A percentile compares a stretch with the other conserved stretches of the same genome.
phyloP scores from a whole-genome alignment of 2,797 vertebrate species.

The Xenentodon cancila region DNA sequence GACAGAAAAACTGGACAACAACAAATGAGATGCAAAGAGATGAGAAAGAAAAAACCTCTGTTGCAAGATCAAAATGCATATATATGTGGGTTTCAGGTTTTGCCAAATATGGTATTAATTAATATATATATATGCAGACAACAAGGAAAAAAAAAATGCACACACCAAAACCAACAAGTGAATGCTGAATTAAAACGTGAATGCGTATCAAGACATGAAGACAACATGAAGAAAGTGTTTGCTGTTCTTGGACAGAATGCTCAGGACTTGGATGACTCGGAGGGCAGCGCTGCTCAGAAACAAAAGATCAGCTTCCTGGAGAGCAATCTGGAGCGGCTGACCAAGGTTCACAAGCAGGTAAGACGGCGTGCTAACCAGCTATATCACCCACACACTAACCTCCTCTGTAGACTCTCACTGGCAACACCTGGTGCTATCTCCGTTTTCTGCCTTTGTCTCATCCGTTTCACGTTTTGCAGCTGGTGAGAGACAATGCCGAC shows the following conservation, averaged over 20 bases:
- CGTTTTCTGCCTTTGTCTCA: neutral
- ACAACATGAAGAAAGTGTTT: slow-evolving; percentile 1
- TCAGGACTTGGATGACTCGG: slow-evolving; percentile 90
- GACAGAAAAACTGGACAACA: too few species aligned
- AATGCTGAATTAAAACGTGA: neutral
- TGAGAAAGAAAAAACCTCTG: too few species aligned
- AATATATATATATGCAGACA: too few species aligned
- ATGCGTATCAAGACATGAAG: too few species aligned
- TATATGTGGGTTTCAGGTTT: too few species aligned
- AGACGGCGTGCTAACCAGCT: too few species aligned
- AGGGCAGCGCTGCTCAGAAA: slow-evolving; percentile 90
- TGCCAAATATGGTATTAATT: too few species aligned
- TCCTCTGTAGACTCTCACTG: too few species aligned
- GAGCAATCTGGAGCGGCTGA: slow-evolving; percentile 95
- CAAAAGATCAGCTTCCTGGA: slow-evolving; percentile 96
- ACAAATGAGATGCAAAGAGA: neutral
- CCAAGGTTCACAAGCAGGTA: slow-evolving; percentile 97
- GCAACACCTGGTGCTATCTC: neutral
- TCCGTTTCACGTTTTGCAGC: slow-evolving; percentile 64
- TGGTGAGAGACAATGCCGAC: slow-evolving; percentile 95
- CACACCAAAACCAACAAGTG: neutral
- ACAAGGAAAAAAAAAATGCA: too few species aligned
- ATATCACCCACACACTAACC: too few species aligned
- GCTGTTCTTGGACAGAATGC: slow-evolving; percentile 82
- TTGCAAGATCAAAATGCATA: too few species aligned